These are phyloP conservation scores for Phytoseiulus persimilis DNA, from an alignment of 2,888 invertebrate species.

Conservation along the genomic window DNA sequence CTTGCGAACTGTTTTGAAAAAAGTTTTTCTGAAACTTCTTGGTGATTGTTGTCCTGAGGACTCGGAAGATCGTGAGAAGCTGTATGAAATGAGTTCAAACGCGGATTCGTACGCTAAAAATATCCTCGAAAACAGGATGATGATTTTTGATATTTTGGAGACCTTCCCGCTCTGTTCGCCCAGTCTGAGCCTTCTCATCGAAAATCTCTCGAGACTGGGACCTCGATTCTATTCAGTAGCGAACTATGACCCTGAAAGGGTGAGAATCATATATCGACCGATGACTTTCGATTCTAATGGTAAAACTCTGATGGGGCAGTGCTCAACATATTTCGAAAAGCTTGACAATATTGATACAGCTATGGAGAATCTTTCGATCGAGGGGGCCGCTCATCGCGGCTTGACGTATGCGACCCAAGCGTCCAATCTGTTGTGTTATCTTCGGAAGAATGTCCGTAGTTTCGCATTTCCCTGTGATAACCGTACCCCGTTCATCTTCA, in stretches of 20 bases:
- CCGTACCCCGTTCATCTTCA: background rate
- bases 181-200: background rate
- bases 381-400: background rate
- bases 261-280: slow-evolving; percentile 20
- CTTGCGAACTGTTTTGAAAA: slow-evolving; percentile 16
- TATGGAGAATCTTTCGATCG: background rate
- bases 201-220: slow-evolving; percentile 5
- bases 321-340: background rate
- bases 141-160: slow-evolving; percentile 21
- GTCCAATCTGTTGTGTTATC: background rate
- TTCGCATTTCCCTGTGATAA: background rate
- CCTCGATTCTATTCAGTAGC: slow-evolving; percentile 11
- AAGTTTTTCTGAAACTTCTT: slow-evolving; percentile 6
- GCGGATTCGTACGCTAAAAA: background rate
- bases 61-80: background rate
- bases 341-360: background rate
- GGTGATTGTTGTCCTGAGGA: slow-evolving; percentile 26
- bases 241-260: background rate
- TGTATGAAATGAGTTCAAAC: background rate
- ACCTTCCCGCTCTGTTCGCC: background rate
- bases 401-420: background rate
- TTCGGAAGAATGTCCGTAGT: slow-evolving; percentile 12
- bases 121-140: slow-evolving; percentile 12
- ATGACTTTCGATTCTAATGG: background rate
- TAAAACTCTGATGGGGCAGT: background rate